Percentiles rank a stretch among this genome's conserved stretches.
Evolutionary conservation across 2,797 vertebrate genomes (phyloP).

Genomic region (Epinephelus awoara): DNA sequence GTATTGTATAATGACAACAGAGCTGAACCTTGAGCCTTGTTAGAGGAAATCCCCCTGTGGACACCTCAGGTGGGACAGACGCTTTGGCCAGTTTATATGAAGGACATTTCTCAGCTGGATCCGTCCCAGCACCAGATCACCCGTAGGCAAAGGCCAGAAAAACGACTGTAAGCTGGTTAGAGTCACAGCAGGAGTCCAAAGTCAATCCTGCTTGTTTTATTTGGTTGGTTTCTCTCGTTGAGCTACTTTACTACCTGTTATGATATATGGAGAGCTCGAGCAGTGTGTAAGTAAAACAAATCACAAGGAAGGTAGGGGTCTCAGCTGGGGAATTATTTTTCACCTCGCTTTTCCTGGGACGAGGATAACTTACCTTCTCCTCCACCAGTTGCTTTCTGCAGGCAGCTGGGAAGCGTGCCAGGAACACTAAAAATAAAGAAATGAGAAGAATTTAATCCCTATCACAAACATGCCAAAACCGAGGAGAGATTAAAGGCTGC

Average conservation of each 20-base stretch:
- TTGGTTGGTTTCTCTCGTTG: constrained; percentile 66
- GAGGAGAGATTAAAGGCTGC: constrained; percentile 74
- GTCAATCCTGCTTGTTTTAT: constrained; percentile 66
- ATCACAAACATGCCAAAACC: constrained; percentile 71
- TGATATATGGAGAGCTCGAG: constrained; percentile 72
- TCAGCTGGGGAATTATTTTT: constrained; percentile 71
- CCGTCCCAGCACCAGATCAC: constrained; percentile 41
- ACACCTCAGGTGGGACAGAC: constrained; percentile 39
- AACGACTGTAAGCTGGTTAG: constrained; percentile 32
- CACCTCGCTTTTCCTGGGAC: constrained; percentile 45
- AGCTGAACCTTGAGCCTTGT: constrained; percentile 19
- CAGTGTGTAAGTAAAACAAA: constrained; percentile 71
- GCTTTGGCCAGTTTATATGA: constrained; percentile 50
- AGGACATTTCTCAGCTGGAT: constrained; percentile 59
- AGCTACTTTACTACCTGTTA: constrained; percentile 72
- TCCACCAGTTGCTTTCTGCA: constrained; percentile 47
- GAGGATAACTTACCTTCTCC: constrained; percentile 58
- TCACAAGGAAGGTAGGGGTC: constrained; percentile 64
- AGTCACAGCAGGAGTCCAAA: constrained; percentile 54
- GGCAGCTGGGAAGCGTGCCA: constrained; percentile 75
- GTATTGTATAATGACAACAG: not conserved
- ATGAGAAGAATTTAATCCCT: constrained; percentile 78
- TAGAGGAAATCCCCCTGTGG: constrained; percentile 59
- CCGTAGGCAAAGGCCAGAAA: constrained; percentile 50
- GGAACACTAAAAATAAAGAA: constrained; percentile 79